phyloP scores from a whole-genome alignment of 2,113 vertebrate species.

The Thamnophis sirtalis region DNA sequence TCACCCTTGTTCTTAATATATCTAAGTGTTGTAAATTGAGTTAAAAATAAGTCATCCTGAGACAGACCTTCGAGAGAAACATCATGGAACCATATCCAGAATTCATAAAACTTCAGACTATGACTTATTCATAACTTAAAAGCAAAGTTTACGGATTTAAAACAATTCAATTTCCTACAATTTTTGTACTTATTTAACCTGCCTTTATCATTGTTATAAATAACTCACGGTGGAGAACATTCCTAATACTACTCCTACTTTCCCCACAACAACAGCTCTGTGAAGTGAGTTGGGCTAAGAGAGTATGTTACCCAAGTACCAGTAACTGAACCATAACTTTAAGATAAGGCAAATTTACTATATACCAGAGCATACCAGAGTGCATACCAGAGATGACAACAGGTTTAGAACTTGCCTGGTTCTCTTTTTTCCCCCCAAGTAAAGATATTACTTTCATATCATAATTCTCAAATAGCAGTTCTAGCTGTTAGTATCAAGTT shows the following conservation, averaged over 20 bases:
- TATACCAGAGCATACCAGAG: too few relatives aligned
- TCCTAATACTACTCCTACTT: neutral
- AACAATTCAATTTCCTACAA: neutral
- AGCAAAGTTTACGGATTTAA: neutral
- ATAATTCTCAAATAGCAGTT: neutral
- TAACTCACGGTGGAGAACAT: neutral
- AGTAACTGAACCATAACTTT: neutral
- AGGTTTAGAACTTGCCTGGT: neutral
- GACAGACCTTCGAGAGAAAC: neutral
- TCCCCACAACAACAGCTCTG: neutral
- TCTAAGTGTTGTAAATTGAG: neutral
- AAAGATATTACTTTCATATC: neutral
- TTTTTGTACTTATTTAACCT: neutral
- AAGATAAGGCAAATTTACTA: neutral
- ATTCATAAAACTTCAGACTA: neutral
- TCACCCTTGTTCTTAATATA: neutral
- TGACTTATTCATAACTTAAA: neutral
- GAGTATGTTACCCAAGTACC: neutral
- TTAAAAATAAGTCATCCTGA: neutral
- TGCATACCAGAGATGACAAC: neutral
- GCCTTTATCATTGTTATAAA: neutral
- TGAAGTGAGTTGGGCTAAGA: neutral
- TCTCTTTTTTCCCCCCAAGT: neutral
- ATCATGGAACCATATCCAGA: neutral
- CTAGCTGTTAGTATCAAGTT: neutral